Base-by-base conservation (phyloP, 2,113 vertebrate genomes). In the Peromyscus leucopus region DNA sequence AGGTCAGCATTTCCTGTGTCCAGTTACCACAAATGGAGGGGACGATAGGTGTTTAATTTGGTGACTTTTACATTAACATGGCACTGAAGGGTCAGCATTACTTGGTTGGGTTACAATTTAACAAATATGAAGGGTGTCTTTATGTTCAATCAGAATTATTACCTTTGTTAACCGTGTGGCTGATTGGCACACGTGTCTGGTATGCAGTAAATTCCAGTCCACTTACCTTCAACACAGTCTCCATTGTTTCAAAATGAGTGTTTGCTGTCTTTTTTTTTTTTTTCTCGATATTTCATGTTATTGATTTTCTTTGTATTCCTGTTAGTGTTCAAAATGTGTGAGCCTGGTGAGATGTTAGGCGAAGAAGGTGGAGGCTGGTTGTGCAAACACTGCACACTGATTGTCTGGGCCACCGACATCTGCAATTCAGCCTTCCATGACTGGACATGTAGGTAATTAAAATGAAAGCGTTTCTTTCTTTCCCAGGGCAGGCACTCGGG, bases 381-480 rank as follows among this genome's bases (percentile, higher is more conserved):
- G 72, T 95, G 89, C 59, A 91, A 67, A n/a, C 42, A n/a, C 21
- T 51, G 22, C 59, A n/a, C 22, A 2, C 75, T 39, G 31, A 74
- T 94, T 78, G 22, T 69, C 85, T 97, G 74, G 74, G 92, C 63
- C 87, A 78, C 67, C 28, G 88, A 67, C 71, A 89, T 65, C 15
- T 83, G 80, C 89, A 94, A 21, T 93, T 97, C 92, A 93, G 93
- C 87, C 57, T 89, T 95, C 92, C 83, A 10, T 97, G 96, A 94
- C 80, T 85, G 92, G 92, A 96, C 96, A 87, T 82, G 94, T 83
- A 74, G 61, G 57, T n/a, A 89, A 26, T 95, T 96, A 93, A 96
- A 78, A 91, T 92, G 84, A 97, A 96, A 97, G 94, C 96, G 59
- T 85, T 96, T 95, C 63, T 94, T 39, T 93, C 51, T 96, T 91